Evolutionary conservation across 1,140 invertebrate species (phyloP), one percentile per base, ranked within the genome.

Genomic region (Melitaea cinxia): DNA sequence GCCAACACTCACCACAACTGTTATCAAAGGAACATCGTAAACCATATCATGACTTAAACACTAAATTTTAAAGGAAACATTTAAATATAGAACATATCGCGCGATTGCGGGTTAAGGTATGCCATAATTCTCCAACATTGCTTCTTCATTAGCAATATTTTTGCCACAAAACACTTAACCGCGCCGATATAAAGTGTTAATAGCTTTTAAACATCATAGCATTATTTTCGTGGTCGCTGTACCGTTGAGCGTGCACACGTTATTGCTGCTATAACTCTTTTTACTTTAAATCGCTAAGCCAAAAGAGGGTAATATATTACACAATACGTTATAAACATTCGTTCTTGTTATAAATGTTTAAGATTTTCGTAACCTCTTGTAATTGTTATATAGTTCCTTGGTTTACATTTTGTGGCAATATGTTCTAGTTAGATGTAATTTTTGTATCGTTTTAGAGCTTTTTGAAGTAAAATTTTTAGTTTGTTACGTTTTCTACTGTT

Each of bases 71-170:
- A 54, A 54, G n/a, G 28, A 35, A 35, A 14, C n/a, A 35, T 47
- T 47, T 47, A 12, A 47, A 21, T 23, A 21, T 47, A 9, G 17
- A 47, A 47, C 12, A 21, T 23, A 47, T 58, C 23, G 42, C 56
- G 17, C 26, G 39, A 33, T 42, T 33, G 39, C 19, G 42, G 56
- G 24, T 59, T 19, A 47, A 47, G 3, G 14, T 12, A 47, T 10
- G 17, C 21, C 9, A 47, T 47, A 47, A 47, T 14, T 47, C 21
- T 2, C 12, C 42, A 12, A 4, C 19, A 47, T 47, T 21, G 42
- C 42, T 47, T 55, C 37, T 50, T 63, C 52, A 63, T 54, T 63
- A 63, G 60, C 60, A 53, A 63, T 63, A 63, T 63, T 55, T 55
- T 53, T 62, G 42, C 60, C 60, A 42, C 60, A 63, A 63, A 63